Percentiles rank a stretch among this genome's conserved stretches.
These are phyloP conservation scores for Pyrochroa serraticornis DNA, from an alignment of 2,888 invertebrate species.

Conservation along the genomic window DNA sequence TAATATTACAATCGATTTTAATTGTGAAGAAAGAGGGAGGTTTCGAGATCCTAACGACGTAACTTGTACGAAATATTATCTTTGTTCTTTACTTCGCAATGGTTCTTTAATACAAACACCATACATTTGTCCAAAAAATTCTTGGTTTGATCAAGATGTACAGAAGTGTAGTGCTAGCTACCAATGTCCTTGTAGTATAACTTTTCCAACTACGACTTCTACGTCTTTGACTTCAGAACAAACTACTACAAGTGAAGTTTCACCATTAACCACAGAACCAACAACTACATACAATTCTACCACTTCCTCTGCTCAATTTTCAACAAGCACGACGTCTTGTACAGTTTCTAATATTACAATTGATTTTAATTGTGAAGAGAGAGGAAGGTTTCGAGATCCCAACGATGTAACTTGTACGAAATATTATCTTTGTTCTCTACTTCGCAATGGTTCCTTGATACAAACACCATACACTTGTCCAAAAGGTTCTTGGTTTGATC, in stretches of 20 bases:
- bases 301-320: constrained; percentile 47
- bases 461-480: constrained; percentile 47
- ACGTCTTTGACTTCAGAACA: not conserved
- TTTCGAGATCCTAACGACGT: constrained; percentile 22
- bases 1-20: too few relatives aligned
- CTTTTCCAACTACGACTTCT: not conserved
- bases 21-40: constrained; percentile 20
- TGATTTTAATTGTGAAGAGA: constrained; percentile 53
- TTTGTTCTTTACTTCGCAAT: constrained; percentile 22
- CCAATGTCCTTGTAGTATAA: constrained; percentile 24
- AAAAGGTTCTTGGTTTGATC: constrained; percentile 34
- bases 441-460: constrained; percentile 39
- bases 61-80: constrained; percentile 29
- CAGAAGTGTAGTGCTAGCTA: constrained; percentile 28
- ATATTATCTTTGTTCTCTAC: constrained; percentile 34
- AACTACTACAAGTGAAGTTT: too few relatives aligned
- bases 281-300: not conserved
- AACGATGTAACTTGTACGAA: constrained; percentile 43
- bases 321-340: too few relatives aligned
- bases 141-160: constrained; percentile 27
- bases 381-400: constrained; percentile 57
- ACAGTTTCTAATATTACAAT: constrained; percentile 28
- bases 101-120: constrained; percentile 41
- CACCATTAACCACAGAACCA: not conserved
- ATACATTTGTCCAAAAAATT: constrained; percentile 44